phyloP scores from a whole-genome alignment of 2,797 vertebrate genomes.

The Danio aesculapii region DNA sequence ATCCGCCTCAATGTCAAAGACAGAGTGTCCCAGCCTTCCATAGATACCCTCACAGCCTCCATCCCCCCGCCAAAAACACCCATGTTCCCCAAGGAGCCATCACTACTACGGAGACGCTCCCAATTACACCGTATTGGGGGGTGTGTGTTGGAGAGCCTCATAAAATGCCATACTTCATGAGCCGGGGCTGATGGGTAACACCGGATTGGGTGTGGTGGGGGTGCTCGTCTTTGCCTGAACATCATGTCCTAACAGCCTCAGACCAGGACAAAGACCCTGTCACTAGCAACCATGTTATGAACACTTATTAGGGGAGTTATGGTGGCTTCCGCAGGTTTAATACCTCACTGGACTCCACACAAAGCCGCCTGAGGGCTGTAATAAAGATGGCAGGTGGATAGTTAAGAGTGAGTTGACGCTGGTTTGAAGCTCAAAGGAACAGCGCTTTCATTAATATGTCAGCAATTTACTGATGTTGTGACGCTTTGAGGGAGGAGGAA shows the following conservation, averaged over 20 bases:
- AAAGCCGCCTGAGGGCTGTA: conserved; percentile 34
- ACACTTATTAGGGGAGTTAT: conserved; percentile 38
- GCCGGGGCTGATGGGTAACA: conserved; percentile 70
- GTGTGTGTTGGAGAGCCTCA: conserved; percentile 66
- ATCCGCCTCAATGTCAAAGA: background rate
- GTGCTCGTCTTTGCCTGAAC: conserved; percentile 21
- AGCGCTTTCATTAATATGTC: conserved; percentile 61
- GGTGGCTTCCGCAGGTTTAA: conserved; percentile 12
- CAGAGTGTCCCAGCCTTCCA: background rate
- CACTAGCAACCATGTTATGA: conserved; percentile 54
- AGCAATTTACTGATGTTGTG: conserved; percentile 66
- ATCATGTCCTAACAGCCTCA: conserved; percentile 55
- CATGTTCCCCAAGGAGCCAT: conserved; percentile 69
- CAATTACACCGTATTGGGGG: conserved; percentile 68
- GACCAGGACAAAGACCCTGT: conserved; percentile 73
- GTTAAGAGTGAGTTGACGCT: conserved; percentile 39
- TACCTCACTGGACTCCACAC: conserved; percentile 11
- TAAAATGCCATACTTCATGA: conserved; percentile 68
- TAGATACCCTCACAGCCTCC: conserved; percentile 50
- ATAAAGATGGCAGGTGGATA: conserved; percentile 49
- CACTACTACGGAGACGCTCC: conserved; percentile 61
- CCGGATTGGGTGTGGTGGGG: background rate
- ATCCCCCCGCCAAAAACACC: conserved; percentile 50
- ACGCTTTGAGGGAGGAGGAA: background rate
- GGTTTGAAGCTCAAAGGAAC: conserved; percentile 36